phyloP scores from a whole-genome alignment of 2,888 invertebrate genomes.

The Lathronympha strigana region DNA sequence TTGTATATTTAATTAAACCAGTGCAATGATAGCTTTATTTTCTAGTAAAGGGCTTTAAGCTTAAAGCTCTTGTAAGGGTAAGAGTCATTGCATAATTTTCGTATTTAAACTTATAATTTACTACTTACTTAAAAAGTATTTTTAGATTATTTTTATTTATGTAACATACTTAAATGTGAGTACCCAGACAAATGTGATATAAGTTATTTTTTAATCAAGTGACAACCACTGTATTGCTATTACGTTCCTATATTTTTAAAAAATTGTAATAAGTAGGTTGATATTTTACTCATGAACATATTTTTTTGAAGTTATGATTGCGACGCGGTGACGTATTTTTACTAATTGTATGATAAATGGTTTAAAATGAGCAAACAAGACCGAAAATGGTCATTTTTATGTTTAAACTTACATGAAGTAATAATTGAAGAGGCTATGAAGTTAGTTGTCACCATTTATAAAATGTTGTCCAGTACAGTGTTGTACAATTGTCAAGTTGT shows the following conservation, averaged over 20 bases:
- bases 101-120: no score
- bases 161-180: conserved; percentile 17
- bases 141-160: conserved; percentile 1
- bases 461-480: no score
- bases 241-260: conserved; percentile 23
- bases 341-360: no score
- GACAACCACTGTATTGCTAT: conserved; percentile 15
- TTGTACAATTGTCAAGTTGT: no score
- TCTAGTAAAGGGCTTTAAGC: not conserved
- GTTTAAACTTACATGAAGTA: no score
- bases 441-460: no score
- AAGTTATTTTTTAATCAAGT: conserved; percentile 28
- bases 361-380: no score
- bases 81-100: conserved; percentile 1
- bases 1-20: conserved; percentile 26
- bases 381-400: no score
- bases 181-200: conserved; percentile 29
- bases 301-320: not conserved
- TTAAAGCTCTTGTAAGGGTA: conserved; percentile 2
- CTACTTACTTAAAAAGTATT: conserved; percentile 3
- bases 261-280: not conserved
- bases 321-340: no score
- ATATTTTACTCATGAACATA: not conserved
- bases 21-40: conserved; percentile 20
- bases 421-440: no score